Conservation (phyloP, 2,113 vertebrate genomes). For the Mormyrus iriodes region DNA sequence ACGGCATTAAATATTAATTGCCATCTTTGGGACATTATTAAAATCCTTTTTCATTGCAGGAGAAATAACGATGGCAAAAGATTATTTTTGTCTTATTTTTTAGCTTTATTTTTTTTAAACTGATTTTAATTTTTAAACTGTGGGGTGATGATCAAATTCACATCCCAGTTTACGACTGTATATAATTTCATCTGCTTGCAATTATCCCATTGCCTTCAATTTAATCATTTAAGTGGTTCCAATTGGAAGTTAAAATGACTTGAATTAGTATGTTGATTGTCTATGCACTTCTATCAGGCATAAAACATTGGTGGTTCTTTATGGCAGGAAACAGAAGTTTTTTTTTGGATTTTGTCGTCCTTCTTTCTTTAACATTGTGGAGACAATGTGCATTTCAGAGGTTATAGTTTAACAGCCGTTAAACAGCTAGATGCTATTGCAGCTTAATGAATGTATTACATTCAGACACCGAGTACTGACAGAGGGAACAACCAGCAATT, state of each 20-base stretch:
- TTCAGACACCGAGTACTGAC: background rate
- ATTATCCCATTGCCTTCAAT: constrained; percentile 1
- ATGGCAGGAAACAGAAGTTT: background rate
- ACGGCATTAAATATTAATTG: background rate
- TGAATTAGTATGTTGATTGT: constrained; percentile 8
- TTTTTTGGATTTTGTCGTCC: background rate
- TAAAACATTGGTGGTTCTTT: background rate
- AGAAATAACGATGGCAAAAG: background rate
- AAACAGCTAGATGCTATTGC: background rate
- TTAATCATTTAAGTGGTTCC: background rate
- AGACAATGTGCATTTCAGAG: background rate
- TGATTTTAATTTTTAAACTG: background rate
- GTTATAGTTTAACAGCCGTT: background rate
- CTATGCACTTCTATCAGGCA: background rate
- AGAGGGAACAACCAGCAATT: background rate
- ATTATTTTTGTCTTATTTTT: background rate
- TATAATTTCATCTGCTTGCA: constrained; percentile 5
- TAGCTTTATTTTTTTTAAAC: background rate
- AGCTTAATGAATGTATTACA: background rate
- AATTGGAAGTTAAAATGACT: constrained; percentile 9
- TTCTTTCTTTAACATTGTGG: background rate
- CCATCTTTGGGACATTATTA: background rate
- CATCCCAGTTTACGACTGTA: background rate
- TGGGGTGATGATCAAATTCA: background rate
- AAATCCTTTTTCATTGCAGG: background rate